Evolutionary conservation across 2,888 invertebrate species (phyloP), one percentile per base, ranked within the genome.

Genomic region (Leucoptera coffeella): DNA sequence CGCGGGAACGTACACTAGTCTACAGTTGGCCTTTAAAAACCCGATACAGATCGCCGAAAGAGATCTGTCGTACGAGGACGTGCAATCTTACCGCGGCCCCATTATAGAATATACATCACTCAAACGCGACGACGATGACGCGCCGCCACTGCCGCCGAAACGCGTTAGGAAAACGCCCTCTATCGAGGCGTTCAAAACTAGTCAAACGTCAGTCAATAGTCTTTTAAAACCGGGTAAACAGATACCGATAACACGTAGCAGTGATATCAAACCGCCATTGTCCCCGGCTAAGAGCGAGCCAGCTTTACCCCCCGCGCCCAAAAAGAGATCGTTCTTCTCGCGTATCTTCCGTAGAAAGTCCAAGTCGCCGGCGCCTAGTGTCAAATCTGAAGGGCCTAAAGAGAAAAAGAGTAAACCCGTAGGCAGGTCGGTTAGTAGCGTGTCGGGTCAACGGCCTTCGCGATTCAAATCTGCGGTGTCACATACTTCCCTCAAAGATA

Each of bases 1-100:
- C 41, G 75, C 82, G 15, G 82, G 83, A 30, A 87, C 87, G 0
- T 90, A 90, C 43, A 84, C 86, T 2, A 89, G 89, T 44, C 58
- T 90, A 27, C 90, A 90, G 45, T 72, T 86, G 44, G 90, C 90
- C 0, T 89, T 89, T 61, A 86, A 82, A 50, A 88, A 90, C 54
- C 89, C 89, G 0, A 61, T 87, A 2, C 64, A 74, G 13, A 75
- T 85, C 31, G 39, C 57, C 21, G 73, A 72, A 26, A 50, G 61
- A 1, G 55, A 56, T n/a, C 55, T 62, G 1, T 62, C 74, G 15
- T 78, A 78, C 43, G 79, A 80, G 38, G 82, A 82, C 38, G 64
- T 80, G 0, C 51, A 69, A 26, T 53, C 57, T 15, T 60, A 42
- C 42, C 65, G 62, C 42, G 64, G 67, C 0, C 77, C 75, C 1